phyloP scores from a whole-genome alignment of 2,113 vertebrate species.

The Herpailurus yagouaroundi region DNA sequence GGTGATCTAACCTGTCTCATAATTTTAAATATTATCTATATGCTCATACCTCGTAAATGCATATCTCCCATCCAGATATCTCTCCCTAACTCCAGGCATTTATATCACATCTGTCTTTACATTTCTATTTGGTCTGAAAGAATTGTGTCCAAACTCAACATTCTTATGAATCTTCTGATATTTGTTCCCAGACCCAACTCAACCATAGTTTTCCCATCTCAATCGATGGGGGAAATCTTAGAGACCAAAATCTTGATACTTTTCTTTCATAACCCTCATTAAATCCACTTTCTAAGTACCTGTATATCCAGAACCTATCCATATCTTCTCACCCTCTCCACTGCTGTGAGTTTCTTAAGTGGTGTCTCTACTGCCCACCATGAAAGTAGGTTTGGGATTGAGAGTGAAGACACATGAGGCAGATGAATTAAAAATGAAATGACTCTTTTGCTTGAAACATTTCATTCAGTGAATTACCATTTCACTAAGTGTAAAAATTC shows the following conservation, averaged over 20 bases:
- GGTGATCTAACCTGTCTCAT: neutral
- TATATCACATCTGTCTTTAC: neutral
- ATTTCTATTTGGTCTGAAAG: neutral
- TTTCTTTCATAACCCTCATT: neutral
- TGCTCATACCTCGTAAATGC: neutral
- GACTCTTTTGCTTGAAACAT: neutral
- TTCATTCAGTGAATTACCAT: neutral
- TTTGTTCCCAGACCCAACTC: neutral
- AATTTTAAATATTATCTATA: neutral
- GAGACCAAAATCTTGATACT: neutral
- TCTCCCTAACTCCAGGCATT: neutral
- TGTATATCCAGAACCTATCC: neutral
- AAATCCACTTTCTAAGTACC: neutral
- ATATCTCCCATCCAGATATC: neutral
- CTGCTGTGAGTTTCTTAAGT: neutral
- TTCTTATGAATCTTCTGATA: neutral
- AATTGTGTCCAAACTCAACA: neutral
- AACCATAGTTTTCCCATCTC: neutral
- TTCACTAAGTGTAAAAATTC: neutral
- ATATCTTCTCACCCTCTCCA: neutral
- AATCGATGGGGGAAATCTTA: neutral
- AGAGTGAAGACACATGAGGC: neutral
- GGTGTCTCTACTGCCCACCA: neutral
- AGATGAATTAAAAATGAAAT: neutral
- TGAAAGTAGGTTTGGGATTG: neutral